Percentiles rank a stretch among this genome's conserved stretches.
Evolutionary conservation across 2,797 vertebrate genomes (phyloP).

Genomic region (Coluber constrictor): DNA sequence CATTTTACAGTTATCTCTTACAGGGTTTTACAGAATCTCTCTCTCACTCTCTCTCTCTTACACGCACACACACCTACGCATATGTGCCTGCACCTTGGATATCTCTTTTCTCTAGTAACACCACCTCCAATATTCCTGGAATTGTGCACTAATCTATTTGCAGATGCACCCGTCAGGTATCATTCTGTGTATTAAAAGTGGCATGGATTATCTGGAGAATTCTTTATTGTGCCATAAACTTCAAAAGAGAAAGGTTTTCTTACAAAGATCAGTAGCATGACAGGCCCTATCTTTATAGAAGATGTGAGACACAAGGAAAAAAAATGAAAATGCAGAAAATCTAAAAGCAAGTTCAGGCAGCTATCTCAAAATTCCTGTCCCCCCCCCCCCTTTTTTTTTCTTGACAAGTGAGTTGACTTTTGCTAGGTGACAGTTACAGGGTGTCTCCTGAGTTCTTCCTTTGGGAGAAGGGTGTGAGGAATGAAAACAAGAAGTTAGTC

Average conservation of each 20-base stretch:
- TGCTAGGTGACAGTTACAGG: background rate
- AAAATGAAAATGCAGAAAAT: background rate
- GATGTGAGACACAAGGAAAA: background rate
- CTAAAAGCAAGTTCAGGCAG: background rate
- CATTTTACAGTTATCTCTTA: conserved; percentile 69
- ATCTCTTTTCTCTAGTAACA: background rate
- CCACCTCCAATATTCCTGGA: background rate
- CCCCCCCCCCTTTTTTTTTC: background rate
- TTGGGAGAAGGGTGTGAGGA: background rate
- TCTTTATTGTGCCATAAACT: background rate
- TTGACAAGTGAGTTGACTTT: background rate
- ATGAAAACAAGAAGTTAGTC: background rate
- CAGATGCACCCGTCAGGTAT: background rate
- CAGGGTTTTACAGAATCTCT: conserved; percentile 26
- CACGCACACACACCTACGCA: background rate
- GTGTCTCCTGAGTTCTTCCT: background rate
- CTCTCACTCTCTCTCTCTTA: background rate
- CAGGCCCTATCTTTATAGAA: background rate
- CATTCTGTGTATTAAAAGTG: background rate
- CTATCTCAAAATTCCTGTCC: background rate
- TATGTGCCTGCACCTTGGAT: background rate
- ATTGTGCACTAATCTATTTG: background rate
- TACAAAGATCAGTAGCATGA: background rate
- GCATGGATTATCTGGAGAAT: background rate
- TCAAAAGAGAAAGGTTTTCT: background rate